phyloP scores from a whole-genome alignment of 1,140 invertebrate species.

The Harpegnathos saltator region DNA sequence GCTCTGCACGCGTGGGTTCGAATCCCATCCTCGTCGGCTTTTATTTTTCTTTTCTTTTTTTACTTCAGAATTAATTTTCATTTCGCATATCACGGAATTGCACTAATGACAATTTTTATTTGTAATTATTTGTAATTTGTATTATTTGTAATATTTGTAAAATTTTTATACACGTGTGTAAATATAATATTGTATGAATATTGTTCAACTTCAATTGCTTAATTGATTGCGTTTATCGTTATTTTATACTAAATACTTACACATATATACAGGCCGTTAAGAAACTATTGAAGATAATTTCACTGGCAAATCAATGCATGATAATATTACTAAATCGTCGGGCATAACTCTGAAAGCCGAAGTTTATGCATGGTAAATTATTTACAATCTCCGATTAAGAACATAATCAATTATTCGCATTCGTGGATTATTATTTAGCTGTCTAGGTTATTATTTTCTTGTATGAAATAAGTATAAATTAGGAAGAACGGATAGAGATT shows the following conservation, averaged over 20 bases:
- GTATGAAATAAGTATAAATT: too few species aligned
- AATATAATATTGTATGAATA: too few species aligned
- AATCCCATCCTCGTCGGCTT: constrained; percentile 93
- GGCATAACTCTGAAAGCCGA: background rate
- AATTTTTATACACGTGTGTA: too few species aligned
- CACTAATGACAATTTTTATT: constrained; percentile 1
- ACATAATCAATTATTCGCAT: too few species aligned
- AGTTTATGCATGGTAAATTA: background rate
- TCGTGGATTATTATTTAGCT: too few species aligned
- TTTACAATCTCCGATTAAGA: background rate
- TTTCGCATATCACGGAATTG: background rate
- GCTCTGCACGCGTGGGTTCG: constrained; percentile 94
- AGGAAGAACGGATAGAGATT: too few species aligned
- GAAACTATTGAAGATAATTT: constrained; percentile 9
- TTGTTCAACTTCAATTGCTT: too few species aligned
- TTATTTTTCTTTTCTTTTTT: constrained; percentile 47
- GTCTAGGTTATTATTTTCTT: too few species aligned
- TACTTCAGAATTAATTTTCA: background rate
- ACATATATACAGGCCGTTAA: background rate
- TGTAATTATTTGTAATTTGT: too few species aligned
- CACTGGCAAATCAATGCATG: background rate
- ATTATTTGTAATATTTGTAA: too few species aligned
- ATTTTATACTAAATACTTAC: background rate
- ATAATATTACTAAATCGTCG: background rate
- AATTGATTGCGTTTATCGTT: background rate